Percentiles rank a stretch among this genome's conserved stretches.
These are phyloP conservation scores for Salmo trutta DNA, from an alignment of 2,797 vertebrate species.

Conservation along the genomic window DNA sequence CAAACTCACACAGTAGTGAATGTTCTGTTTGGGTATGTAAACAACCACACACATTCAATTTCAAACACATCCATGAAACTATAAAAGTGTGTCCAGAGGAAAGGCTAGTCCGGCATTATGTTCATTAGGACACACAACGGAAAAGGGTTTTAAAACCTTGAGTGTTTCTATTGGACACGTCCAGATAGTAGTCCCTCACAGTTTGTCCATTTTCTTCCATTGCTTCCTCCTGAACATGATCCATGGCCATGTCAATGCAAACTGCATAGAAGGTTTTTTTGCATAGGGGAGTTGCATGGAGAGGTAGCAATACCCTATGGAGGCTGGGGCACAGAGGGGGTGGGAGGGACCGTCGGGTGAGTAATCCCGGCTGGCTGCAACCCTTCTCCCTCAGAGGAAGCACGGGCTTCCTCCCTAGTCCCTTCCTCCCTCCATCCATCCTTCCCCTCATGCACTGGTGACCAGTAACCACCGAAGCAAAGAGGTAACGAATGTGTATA, in stretches of 20 bases:
- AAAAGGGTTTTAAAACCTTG: no score
- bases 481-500: no score
- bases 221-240: no score
- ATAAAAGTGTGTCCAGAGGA: not conserved
- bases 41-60: not conserved
- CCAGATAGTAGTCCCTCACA: no score
- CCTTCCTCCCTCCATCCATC: not conserved
- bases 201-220: no score
- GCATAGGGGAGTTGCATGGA: not conserved
- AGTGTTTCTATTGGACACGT: no score
- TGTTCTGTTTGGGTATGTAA: no score
- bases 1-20: no score
- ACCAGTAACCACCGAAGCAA: not conserved
- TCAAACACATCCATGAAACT: not conserved
- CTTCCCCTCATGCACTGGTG: not conserved
- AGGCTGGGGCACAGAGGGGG: no score
- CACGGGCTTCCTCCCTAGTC: slow-evolving; percentile 37
- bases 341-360: not conserved
- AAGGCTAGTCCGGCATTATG: not conserved
- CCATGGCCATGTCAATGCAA: not conserved
- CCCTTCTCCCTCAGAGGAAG: slow-evolving; percentile 40
- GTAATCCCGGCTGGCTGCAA: not conserved
- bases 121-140: no score
- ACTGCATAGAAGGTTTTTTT: not conserved
- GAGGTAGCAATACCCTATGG: not conserved